Conservation (phyloP, 2,888 invertebrate genomes). For the Nyleta sp. region DNA sequence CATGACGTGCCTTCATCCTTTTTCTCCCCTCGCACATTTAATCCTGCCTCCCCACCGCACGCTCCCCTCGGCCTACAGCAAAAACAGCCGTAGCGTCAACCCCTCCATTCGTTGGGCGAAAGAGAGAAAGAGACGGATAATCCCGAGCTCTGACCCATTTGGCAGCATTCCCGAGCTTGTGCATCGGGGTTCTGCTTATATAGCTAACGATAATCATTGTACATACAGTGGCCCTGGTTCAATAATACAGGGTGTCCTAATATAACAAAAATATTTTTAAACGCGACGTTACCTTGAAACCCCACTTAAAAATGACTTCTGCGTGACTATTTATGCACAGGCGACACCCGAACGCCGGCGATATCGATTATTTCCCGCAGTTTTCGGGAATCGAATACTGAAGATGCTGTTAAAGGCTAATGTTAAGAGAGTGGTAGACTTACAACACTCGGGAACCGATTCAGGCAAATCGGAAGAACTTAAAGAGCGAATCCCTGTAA, state of each 20-base stretch:
- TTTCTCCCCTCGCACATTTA: slow-evolving; percentile 56
- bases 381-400: neutral
- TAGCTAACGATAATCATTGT: slow-evolving; percentile 71
- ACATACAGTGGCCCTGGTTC: slow-evolving; percentile 57
- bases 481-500: too few relatives aligned
- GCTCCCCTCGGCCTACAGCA: slow-evolving; percentile 45
- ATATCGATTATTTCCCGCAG: slow-evolving; percentile 1
- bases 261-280: slow-evolving; percentile 61
- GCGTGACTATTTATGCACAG: slow-evolving; percentile 31
- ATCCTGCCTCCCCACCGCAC: slow-evolving; percentile 38
- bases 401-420: neutral
- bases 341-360: neutral
- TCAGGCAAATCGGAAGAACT: too few relatives aligned
- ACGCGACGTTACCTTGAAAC: slow-evolving; percentile 52
- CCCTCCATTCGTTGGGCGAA: slow-evolving; percentile 46
- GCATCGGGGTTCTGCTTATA: slow-evolving; percentile 70
- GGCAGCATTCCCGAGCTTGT: slow-evolving; percentile 77
- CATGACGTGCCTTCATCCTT: slow-evolving; percentile 52
- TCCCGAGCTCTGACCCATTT: slow-evolving; percentile 79
- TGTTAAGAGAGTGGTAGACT: too few relatives aligned
- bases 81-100: slow-evolving; percentile 61
- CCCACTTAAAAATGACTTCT: slow-evolving; percentile 36
- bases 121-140: slow-evolving; percentile 62
- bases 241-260: slow-evolving; percentile 61
- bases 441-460: too few relatives aligned